A percentile compares a stretch with the other conserved stretches of the same genome.
Conservation (phyloP, 2,113 vertebrate species). For the Fulica atra region DNA sequence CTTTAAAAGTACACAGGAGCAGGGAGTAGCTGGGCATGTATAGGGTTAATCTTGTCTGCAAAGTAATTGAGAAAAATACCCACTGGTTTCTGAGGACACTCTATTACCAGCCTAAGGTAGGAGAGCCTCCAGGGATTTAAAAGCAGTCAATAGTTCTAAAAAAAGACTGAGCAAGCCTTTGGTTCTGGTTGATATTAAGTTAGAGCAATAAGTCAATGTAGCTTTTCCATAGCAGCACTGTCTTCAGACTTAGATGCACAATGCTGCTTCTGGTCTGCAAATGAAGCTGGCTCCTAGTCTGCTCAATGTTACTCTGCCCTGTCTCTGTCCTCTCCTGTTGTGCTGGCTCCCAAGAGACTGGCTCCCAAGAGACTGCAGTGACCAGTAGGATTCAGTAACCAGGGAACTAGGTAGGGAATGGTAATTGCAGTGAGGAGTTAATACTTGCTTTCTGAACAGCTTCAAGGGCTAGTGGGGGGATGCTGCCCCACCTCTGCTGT, state of each 20-base stretch:
- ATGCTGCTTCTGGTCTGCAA: neutral
- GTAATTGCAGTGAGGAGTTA: neutral
- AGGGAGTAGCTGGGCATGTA: neutral
- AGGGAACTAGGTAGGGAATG: neutral
- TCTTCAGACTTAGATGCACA: neutral
- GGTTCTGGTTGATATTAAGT: neutral
- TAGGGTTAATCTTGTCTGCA: neutral
- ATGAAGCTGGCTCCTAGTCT: neutral
- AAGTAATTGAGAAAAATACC: slow-evolving; percentile 29
- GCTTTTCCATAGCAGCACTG: neutral
- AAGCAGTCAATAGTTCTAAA: slow-evolving; percentile 34
- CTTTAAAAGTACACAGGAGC: neutral
- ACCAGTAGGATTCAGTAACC: neutral
- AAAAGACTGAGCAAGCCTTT: neutral
- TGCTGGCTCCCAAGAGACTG: neutral
- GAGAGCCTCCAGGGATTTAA: slow-evolving; percentile 16
- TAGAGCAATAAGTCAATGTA: neutral
- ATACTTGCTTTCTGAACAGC: neutral
- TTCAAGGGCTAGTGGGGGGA: accelerated
- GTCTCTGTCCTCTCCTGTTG: neutral
- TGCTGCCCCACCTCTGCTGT: neutral
- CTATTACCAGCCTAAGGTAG: neutral
- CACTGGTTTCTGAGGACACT: neutral
- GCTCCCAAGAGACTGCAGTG: neutral
- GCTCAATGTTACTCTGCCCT: neutral